A percentile compares a stretch with the other conserved stretches of the same genome.
Evolutionary conservation across 2,797 vertebrate species (phyloP).

Genomic region (Halcyon badia): DNA sequence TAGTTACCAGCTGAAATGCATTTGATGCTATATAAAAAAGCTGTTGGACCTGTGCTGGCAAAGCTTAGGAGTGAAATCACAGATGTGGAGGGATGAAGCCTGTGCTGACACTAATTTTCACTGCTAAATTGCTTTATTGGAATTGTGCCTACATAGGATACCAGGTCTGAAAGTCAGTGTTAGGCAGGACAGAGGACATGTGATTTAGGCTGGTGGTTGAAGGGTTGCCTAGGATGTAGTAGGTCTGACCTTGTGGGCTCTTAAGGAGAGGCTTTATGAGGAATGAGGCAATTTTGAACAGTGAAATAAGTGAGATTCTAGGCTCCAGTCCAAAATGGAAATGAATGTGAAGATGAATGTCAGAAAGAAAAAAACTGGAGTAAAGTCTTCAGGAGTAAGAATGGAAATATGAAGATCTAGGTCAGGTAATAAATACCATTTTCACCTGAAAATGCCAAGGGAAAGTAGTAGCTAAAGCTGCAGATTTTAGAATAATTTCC

Average conservation of each 20-base stretch:
- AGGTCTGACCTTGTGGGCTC: neutral
- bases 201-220: neutral
- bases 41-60: neutral
- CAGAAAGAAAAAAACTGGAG: neutral
- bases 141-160: neutral
- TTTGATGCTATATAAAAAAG: neutral
- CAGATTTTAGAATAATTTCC: neutral
- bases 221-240: neutral
- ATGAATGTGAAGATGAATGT: neutral
- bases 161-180: neutral
- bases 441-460: neutral
- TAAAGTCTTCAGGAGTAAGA: neutral
- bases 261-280: neutral
- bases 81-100: neutral
- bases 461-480: neutral
- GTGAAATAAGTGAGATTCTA: neutral
- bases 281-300: neutral
- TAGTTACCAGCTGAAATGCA: neutral
- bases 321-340: neutral
- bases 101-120: neutral
- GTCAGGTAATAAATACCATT: neutral
- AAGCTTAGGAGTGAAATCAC: neutral
- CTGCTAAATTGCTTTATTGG: neutral
- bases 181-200: neutral
- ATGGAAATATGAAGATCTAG: neutral